Percentiles rank a stretch among this genome's conserved stretches.
Conservation (phyloP, 2,888 invertebrate species). For the Pyrocoelia pectoralis region DNA sequence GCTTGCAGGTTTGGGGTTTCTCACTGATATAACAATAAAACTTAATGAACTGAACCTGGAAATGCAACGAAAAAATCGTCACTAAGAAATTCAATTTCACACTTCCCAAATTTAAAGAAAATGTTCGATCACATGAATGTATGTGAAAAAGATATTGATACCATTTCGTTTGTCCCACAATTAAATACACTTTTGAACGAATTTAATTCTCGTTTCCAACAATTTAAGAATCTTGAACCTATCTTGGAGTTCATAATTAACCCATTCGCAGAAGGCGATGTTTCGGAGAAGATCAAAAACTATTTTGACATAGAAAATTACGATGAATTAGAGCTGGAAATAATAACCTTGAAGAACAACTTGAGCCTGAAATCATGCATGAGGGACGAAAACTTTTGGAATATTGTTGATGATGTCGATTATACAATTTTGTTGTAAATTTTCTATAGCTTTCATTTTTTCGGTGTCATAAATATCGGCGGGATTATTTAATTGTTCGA, state of each 20-base stretch:
- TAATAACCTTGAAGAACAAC: not conserved
- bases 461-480: not conserved
- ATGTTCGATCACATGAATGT: not conserved
- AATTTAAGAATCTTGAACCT: not conserved
- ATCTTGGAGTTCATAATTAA: not conserved
- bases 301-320: too few relatives aligned
- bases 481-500: not conserved
- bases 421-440: not conserved
- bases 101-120: too few relatives aligned
- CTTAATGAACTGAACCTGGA: slow-evolving; percentile 11
- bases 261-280: not conserved
- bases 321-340: too few relatives aligned
- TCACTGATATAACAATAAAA: slow-evolving; percentile 30
- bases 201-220: slow-evolving; percentile 2
- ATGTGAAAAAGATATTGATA: not conserved
- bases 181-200: not conserved
- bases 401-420: too few relatives aligned
- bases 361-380: not conserved
- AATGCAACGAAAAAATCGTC: slow-evolving; percentile 24
- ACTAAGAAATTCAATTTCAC: too few relatives aligned
- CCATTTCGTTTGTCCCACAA: not conserved
- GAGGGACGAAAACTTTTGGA: not conserved
- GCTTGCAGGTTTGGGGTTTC: slow-evolving; percentile 27
- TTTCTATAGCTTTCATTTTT: not conserved
- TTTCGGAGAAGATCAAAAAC: too few relatives aligned